These are phyloP conservation scores for Caretta caretta DNA, from an alignment of 2,113 vertebrate species.

Conservation along the genomic window DNA sequence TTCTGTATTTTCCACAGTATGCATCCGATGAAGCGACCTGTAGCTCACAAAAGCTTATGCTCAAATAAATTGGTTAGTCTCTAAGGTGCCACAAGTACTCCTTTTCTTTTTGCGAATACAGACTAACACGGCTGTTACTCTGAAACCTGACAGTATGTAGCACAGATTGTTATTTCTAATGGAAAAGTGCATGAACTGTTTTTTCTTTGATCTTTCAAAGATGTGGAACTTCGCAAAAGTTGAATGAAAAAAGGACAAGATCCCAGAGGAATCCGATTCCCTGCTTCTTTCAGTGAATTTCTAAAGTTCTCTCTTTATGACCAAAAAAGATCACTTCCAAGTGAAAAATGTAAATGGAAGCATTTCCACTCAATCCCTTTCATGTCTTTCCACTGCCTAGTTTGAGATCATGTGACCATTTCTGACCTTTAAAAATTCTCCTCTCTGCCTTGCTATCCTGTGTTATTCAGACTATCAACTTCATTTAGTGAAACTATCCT, in stretches of 20 bases:
- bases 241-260: conserved; percentile 58
- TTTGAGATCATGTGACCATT: conserved; percentile 69
- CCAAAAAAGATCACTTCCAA: conserved; percentile 56
- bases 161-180: neutral
- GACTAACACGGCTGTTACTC: no score
- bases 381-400: conserved; percentile 56
- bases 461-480: conserved; percentile 78
- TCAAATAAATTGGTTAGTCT: no score
- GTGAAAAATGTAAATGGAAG: conserved; percentile 32
- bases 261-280: conserved; percentile 60
- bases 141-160: neutral
- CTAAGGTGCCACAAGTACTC: no score
- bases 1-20: no score
- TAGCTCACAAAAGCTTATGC: no score
- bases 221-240: conserved; percentile 56
- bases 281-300: conserved; percentile 8
- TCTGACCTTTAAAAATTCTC: conserved; percentile 78
- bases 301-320: conserved; percentile 46
- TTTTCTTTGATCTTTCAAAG: conserved; percentile 61
- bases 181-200: neutral
- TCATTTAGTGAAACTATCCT: conserved; percentile 78
- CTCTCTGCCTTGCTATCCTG: conserved; percentile 67
- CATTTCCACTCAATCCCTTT: conserved; percentile 68
- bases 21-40: no score
- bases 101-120: no score